Evolutionary conservation across 1,140 invertebrate genomes (phyloP).

Genomic region (Heliconius hewitsoni): DNA sequence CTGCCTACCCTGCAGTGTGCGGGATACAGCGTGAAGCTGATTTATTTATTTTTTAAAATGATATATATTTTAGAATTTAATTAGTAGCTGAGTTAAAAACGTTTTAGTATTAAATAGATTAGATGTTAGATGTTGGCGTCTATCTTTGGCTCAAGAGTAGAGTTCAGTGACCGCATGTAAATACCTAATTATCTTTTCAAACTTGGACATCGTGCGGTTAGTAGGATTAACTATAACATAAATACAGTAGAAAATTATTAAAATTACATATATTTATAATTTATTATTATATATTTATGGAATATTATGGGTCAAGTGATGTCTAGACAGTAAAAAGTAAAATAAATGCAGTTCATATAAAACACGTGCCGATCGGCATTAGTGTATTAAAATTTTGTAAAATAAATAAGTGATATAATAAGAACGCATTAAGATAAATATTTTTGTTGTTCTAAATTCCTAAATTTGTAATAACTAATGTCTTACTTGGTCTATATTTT

Average conservation of each 20-base stretch:
- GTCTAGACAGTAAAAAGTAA: not conserved
- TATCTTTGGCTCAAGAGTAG: constrained; percentile 38
- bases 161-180: constrained; percentile 37
- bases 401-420: not conserved
- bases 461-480: not conserved
- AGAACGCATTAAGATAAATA: not conserved
- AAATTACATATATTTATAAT: not conserved
- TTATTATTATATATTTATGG: not conserved
- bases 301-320: not conserved
- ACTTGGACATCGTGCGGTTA: not conserved
- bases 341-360: not conserved
- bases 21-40: too few species aligned
- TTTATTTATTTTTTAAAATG: too few species aligned
- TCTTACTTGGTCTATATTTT: not conserved
- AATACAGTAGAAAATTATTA: not conserved
- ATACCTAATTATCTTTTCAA: constrained; percentile 34
- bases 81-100: not conserved
- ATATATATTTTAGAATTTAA: not conserved
- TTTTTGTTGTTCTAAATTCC: not conserved
- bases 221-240: not conserved
- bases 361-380: constrained; percentile 1
- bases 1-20: too few species aligned
- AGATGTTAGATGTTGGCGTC: constrained; percentile 20
- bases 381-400: not conserved
- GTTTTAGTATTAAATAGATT: constrained; percentile 8